Evolutionary conservation across 2,888 invertebrate genomes (phyloP), one percentile per base, ranked within the genome.

Genomic region (Pterostichus madidus): DNA sequence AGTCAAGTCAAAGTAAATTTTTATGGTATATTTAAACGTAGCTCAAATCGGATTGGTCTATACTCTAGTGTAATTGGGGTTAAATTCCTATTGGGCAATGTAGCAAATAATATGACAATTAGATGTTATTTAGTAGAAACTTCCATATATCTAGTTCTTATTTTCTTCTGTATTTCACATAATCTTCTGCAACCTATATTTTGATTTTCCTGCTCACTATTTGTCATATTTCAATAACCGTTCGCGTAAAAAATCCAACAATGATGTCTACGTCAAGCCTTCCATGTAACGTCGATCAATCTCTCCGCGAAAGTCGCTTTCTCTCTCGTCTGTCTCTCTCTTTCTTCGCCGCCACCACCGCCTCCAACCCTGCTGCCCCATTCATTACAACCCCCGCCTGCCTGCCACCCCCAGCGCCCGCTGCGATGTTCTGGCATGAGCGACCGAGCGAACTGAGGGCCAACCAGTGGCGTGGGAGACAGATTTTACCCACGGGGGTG

Each of bases 251-350:
- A 73, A 73, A 39, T 73, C 46, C 49, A 73, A 73, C 49, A 24
- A 46, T 73, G 59, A 59, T 61, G 78, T 78, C 78, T 78, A 39
- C 78, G 32, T 78, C 78, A 78, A 78, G 78, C 78, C 39, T 59
- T 78, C 59, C 15, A 44, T 78, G 78, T 78, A 39, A 44, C 78
- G 59, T 78, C 61, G 78, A 78, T 78, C 78, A 78, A 78, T 78
- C 78, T 78, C 78, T 15, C 59, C 59, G 32, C 59, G 39, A 49
- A n/a, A n/a, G 17, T 17, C 46, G 76, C 32, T 75, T 39, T 77
- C 77, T 56, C 59, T 11, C 39, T 56, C 78, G 32, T 52, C 75
- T 52, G 32, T 15, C 15, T 56, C 35, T 77, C 32, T 77, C 76
- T 53, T 39, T 78, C 59, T 49, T 78, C 61, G 17, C 24, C 52